A percentile compares a stretch with the other conserved stretches of the same genome.
phyloP scores from a whole-genome alignment of 2,888 invertebrate genomes.

The Saturnia pavonia region DNA sequence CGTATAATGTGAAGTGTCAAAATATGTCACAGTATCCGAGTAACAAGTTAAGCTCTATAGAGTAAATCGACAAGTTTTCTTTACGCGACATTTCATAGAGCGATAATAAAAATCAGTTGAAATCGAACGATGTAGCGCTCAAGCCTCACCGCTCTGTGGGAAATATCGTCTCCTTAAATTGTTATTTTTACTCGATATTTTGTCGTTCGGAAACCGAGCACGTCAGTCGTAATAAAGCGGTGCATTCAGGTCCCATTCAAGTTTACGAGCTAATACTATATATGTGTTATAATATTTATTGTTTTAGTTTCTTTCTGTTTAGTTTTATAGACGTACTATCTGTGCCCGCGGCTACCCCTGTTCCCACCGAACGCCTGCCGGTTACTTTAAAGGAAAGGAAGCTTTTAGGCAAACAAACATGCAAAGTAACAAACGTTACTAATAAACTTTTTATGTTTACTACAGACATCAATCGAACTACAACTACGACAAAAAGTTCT shows the following conservation, averaged over 20 bases:
- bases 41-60: slow-evolving; percentile 5
- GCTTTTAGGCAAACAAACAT: too few relatives aligned
- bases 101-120: slow-evolving; percentile 26
- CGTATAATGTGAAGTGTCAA: slow-evolving; percentile 1
- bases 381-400: too few relatives aligned
- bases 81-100: slow-evolving; percentile 1
- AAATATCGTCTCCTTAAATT: slow-evolving; percentile 28
- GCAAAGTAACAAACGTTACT: too few relatives aligned
- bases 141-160: neutral
- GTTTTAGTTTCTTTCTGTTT: neutral
- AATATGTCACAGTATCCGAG: neutral
- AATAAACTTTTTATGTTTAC: too few relatives aligned
- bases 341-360: too few relatives aligned
- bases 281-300: neutral
- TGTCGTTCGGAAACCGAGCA: slow-evolving; percentile 26
- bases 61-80: slow-evolving; percentile 11
- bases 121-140: slow-evolving; percentile 6
- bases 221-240: slow-evolving; percentile 33
- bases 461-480: neutral
- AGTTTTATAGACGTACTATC: neutral
- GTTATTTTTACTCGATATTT: slow-evolving; percentile 30
- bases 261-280: slow-evolving; percentile 7
- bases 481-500: neutral
- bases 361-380: too few relatives aligned
- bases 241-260: slow-evolving; percentile 25